These are phyloP conservation scores for Thumatha senex DNA, from an alignment of 2,888 invertebrate species.

Conservation along the genomic window DNA sequence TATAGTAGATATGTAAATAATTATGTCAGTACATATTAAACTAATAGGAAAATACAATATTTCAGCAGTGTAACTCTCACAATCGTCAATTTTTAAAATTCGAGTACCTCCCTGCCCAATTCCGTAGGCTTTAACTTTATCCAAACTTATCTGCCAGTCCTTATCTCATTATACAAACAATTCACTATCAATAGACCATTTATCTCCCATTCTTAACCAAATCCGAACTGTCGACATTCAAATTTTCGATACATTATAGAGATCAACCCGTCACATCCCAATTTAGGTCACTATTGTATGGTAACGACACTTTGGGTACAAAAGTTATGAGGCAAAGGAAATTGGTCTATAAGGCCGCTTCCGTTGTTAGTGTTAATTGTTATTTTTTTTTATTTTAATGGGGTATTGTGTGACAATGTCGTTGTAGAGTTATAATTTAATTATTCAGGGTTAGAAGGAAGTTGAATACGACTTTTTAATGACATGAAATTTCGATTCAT, in stretches of 20 bases:
- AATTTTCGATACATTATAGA: conserved; percentile 42
- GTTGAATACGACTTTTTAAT: background rate
- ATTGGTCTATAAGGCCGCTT: conserved; percentile 45
- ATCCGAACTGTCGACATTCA: conserved; percentile 44
- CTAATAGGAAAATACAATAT: too few relatives aligned
- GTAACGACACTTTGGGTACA: conserved; percentile 50
- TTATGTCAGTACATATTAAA: too few relatives aligned
- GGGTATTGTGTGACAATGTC: conserved; percentile 16
- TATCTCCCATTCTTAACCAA: conserved; percentile 19
- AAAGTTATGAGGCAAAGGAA: conserved; percentile 48
- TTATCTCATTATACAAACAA: conserved; percentile 19
- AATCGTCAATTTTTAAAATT: too few relatives aligned
- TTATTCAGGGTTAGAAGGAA: conserved; percentile 6
- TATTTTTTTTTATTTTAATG: conserved; percentile 25
- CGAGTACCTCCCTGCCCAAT: too few relatives aligned
- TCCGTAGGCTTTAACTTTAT: too few relatives aligned
- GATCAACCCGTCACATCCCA: conserved; percentile 38
- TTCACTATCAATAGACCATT: conserved; percentile 19
- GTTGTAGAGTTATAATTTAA: conserved; percentile 9
- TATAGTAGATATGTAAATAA: too few relatives aligned
- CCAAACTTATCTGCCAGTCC: too few relatives aligned
- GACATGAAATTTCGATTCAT: background rate
- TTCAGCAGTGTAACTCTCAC: too few relatives aligned
- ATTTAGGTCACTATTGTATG: conserved; percentile 57
- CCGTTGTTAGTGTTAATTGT: conserved; percentile 41